phyloP scores from a whole-genome alignment of 2,797 vertebrate genomes.

The Chromis chromis region DNA sequence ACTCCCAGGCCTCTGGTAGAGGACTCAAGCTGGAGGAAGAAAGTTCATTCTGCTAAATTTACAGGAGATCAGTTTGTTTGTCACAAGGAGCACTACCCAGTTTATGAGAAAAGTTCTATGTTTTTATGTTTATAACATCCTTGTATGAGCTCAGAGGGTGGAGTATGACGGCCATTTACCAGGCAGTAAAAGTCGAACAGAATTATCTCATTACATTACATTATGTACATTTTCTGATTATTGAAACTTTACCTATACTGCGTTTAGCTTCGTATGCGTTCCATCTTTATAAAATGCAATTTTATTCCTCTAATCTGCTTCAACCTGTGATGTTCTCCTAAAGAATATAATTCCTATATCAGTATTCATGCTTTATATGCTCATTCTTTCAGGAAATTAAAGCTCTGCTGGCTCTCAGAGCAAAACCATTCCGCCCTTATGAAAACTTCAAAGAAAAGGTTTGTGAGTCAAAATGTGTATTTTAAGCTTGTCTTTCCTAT shows the following conservation, averaged over 20 bases:
- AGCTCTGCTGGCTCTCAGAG: slow-evolving; percentile 89
- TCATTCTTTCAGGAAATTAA: slow-evolving; percentile 89
- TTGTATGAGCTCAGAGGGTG: too few relatives aligned
- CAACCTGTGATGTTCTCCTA: neutral
- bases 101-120: too few relatives aligned
- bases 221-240: neutral
- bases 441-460: slow-evolving; percentile 90
- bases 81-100: too few relatives aligned
- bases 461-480: neutral
- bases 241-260: neutral
- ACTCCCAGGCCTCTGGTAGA: too few relatives aligned
- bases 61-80: too few relatives aligned
- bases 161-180: too few relatives aligned
- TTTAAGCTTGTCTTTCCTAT: neutral
- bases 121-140: too few relatives aligned
- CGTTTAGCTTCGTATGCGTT: neutral
- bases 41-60: too few relatives aligned
- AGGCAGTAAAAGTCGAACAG: too few relatives aligned
- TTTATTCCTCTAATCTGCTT: neutral
- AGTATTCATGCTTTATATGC: slow-evolving; percentile 11
- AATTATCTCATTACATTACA: neutral
- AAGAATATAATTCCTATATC: neutral
- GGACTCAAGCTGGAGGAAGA: too few relatives aligned
- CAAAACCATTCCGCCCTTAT: slow-evolving; percentile 83
- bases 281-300: neutral